Conservation (phyloP, 2,797 vertebrate genomes). For the Coccyzus lansbergi region DNA sequence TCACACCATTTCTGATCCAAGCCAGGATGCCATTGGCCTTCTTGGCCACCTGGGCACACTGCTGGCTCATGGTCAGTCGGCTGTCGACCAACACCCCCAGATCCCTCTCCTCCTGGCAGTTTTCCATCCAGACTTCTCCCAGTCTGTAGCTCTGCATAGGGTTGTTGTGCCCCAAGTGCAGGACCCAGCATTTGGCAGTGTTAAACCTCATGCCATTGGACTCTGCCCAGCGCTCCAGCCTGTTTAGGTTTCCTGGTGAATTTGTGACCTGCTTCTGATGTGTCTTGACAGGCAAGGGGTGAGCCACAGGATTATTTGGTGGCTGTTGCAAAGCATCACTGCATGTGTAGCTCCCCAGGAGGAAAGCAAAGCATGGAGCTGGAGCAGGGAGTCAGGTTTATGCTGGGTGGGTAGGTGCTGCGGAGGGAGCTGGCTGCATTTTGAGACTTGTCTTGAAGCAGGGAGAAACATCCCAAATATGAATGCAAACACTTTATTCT, state of each 20-base stretch:
- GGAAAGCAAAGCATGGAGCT: rapidly evolving
- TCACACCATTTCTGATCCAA: too few relatives aligned
- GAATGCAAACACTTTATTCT: background rate
- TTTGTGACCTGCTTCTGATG: background rate
- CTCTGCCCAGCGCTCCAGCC: too few relatives aligned
- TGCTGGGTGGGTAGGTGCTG: background rate
- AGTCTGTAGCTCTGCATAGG: too few relatives aligned
- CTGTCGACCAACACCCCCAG: too few relatives aligned
- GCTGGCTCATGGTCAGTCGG: too few relatives aligned
- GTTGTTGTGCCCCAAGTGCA: too few relatives aligned
- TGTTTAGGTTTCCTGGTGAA: background rate
- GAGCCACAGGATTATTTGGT: background rate
- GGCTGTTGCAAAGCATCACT: background rate
- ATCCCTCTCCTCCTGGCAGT: too few relatives aligned
- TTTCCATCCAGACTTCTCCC: too few relatives aligned
- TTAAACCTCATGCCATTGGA: too few relatives aligned
- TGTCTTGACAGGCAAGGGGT: background rate
- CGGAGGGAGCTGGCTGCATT: background rate
- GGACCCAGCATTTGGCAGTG: too few relatives aligned
- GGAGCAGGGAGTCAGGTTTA: background rate
- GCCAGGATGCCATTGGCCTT: too few relatives aligned
- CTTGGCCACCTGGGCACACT: too few relatives aligned
- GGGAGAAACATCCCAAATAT: background rate
- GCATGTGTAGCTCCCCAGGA: background rate
- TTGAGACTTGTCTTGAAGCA: background rate